These are phyloP conservation scores for Trachymyrmex cornetzi DNA, from an alignment of 1,140 invertebrate species.

Conservation along the genomic window DNA sequence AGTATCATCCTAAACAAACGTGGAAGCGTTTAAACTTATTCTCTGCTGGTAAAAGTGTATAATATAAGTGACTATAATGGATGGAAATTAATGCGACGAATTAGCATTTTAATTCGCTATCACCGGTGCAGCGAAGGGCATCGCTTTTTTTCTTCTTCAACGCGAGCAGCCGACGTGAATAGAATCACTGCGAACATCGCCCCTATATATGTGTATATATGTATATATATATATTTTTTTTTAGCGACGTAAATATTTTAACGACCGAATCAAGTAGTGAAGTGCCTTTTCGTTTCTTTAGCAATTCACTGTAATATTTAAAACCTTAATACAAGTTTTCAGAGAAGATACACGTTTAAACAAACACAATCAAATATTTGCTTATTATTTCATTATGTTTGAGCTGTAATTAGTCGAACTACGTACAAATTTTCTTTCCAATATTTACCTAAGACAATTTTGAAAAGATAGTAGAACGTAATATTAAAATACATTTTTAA, in stretches of 20 bases:
- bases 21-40: constrained; percentile 68
- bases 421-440: neutral
- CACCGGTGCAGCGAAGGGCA: constrained; percentile 66
- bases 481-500: neutral
- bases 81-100: constrained; percentile 80
- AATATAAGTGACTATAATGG: constrained; percentile 65
- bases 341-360: neutral
- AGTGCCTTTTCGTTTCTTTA: constrained; percentile 51
- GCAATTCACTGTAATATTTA: constrained; percentile 27
- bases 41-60: constrained; percentile 39
- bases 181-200: constrained; percentile 11
- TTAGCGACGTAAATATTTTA: constrained; percentile 73
- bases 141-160: constrained; percentile 54
- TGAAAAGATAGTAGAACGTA: neutral
- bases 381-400: neutral
- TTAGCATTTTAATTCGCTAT: constrained; percentile 81
- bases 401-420: neutral
- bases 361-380: neutral
- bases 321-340: constrained; percentile 27
- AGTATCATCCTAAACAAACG: constrained; percentile 38
- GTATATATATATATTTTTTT: too few species aligned
- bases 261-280: constrained; percentile 53
- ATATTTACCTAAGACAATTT: constrained; percentile 23
- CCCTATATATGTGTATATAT: neutral
- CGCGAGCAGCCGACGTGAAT: constrained; percentile 18